Conservation (phyloP, 2,888 invertebrate species). For the Barypeithes pellucidus region DNA sequence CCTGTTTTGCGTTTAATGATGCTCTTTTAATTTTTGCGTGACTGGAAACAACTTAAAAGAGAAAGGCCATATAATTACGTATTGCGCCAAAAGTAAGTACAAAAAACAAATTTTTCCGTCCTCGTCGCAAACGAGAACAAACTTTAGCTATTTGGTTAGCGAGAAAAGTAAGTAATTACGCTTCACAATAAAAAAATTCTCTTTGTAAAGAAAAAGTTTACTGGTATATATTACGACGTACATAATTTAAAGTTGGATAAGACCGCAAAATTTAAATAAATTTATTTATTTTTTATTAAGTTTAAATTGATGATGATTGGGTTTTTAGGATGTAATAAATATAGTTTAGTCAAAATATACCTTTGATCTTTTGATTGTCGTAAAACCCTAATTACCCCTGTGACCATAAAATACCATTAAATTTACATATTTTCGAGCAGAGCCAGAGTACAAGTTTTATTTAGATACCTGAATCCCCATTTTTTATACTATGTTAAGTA, state of each 20-base stretch:
- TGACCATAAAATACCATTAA: too few relatives aligned
- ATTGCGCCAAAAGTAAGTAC: not conserved
- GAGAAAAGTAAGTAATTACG: not conserved
- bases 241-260: not conserved
- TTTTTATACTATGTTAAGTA: too few relatives aligned
- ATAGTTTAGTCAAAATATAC: too few relatives aligned
- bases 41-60: slow-evolving; percentile 4
- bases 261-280: too few relatives aligned
- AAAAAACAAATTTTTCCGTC: slow-evolving; percentile 7
- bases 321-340: too few relatives aligned
- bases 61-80: slow-evolving; percentile 10
- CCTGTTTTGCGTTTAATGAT: slow-evolving; percentile 4
- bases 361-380: too few relatives aligned
- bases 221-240: not conserved
- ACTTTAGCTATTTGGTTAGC: slow-evolving; percentile 14
- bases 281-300: too few relatives aligned
- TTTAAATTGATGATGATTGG: too few relatives aligned
- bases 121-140: not conserved
- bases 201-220: not conserved
- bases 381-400: too few relatives aligned
- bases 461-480: too few relatives aligned
- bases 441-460: too few relatives aligned
- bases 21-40: slow-evolving; percentile 10
- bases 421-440: too few relatives aligned
- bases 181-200: slow-evolving; percentile 6